Conservation (phyloP, 2,113 vertebrate genomes). For the Lontra canadensis region DNA sequence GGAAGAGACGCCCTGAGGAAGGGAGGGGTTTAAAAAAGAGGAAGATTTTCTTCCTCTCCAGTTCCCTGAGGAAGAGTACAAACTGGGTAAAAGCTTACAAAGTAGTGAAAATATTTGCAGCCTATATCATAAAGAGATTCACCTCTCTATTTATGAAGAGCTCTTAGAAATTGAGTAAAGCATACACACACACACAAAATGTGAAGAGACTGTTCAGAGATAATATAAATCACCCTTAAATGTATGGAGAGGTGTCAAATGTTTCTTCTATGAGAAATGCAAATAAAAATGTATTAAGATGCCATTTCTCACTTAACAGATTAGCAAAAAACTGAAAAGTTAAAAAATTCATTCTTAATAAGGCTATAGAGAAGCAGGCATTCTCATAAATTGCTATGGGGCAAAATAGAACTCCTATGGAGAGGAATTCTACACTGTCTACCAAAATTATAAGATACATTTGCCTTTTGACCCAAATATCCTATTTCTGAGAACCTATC, state of each 20-base stretch:
- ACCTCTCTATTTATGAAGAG: background rate
- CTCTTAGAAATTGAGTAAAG: background rate
- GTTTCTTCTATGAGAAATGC: background rate
- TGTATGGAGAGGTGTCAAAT: background rate
- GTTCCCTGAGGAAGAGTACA: background rate
- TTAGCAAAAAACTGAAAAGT: background rate
- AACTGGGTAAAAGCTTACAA: background rate
- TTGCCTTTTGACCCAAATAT: background rate
- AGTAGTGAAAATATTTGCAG: background rate
- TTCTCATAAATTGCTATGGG: background rate
- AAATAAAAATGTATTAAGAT: background rate
- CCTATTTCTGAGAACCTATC: background rate
- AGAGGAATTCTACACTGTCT: background rate
- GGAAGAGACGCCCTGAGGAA: background rate
- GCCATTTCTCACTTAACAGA: background rate
- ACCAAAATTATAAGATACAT: background rate
- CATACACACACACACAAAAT: background rate
- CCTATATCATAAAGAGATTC: background rate
- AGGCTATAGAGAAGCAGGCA: background rate
- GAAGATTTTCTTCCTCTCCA: background rate
- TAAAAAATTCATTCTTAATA: background rate
- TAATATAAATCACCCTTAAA: background rate
- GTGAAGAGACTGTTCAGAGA: background rate
- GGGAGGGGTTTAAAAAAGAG: background rate
- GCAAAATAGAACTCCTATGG: background rate